phyloP scores from a whole-genome alignment of 1,140 invertebrate genomes.

The Teleogryllus occipitalis region DNA sequence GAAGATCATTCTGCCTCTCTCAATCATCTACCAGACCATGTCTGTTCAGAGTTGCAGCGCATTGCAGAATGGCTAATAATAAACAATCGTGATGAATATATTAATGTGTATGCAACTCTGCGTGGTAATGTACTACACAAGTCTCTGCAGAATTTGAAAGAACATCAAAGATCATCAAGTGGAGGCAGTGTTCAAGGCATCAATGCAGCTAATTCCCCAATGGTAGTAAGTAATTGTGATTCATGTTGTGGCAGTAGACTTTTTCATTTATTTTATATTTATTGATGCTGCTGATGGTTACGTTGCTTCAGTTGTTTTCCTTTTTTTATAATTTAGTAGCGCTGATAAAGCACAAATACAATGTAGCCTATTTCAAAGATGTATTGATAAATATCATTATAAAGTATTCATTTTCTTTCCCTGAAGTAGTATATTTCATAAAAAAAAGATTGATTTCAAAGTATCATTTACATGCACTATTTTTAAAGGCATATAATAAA shows the following conservation, averaged over 20 bases:
- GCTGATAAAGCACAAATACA: too few relatives aligned
- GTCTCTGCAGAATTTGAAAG: constrained; percentile 66
- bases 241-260: constrained; percentile 2
- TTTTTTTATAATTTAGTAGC: too few relatives aligned
- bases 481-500: too few relatives aligned
- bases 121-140: constrained; percentile 65
- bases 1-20: constrained; percentile 41
- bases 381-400: too few relatives aligned
- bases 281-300: too few relatives aligned
- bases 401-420: too few relatives aligned
- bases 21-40: constrained; percentile 51
- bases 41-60: constrained; percentile 60
- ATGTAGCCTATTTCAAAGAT: too few relatives aligned
- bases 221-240: constrained; percentile 26
- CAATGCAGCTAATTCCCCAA: constrained; percentile 29
- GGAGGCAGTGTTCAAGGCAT: constrained; percentile 48
- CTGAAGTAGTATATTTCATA: too few relatives aligned
- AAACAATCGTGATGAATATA: constrained; percentile 68
- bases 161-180: constrained; percentile 70
- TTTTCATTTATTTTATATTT: background rate
- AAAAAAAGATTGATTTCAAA: too few relatives aligned
- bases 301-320: too few relatives aligned
- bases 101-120: constrained; percentile 69
- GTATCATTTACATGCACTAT: too few relatives aligned
- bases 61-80: constrained; percentile 78